Percentiles rank a stretch among this genome's conserved stretches.
phyloP scores from a whole-genome alignment of 2,888 invertebrate genomes.

The Gastrophysa polygoni region DNA sequence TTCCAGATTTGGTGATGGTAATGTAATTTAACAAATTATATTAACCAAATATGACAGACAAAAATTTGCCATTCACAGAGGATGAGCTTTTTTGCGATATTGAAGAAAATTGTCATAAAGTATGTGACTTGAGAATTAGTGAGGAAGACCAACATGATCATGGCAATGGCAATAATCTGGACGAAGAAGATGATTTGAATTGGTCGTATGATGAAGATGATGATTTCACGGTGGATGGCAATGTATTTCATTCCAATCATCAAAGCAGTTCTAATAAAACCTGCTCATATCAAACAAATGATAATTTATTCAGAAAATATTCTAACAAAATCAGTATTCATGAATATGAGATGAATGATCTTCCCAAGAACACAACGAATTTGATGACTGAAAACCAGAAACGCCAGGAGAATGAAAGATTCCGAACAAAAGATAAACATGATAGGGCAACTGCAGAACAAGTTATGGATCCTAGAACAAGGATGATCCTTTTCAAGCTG shows the following conservation, averaged over 20 bases:
- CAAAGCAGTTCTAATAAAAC: constrained; percentile 47
- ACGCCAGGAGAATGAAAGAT: constrained; percentile 72
- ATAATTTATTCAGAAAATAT: constrained; percentile 80
- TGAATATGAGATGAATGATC: constrained; percentile 71
- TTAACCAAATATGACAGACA: background rate
- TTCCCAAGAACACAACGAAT: constrained; percentile 74
- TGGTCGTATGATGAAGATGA: constrained; percentile 32
- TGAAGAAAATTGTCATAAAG: constrained; percentile 30
- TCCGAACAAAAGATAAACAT: constrained; percentile 85
- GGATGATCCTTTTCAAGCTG: constrained; percentile 94
- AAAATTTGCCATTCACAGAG: constrained; percentile 37
- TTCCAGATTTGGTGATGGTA: too few relatives aligned
- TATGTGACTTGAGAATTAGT: constrained; percentile 24
- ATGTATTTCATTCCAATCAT: constrained; percentile 39
- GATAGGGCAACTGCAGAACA: constrained; percentile 96
- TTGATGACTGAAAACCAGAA: constrained; percentile 72
- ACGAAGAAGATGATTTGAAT: constrained; percentile 31
- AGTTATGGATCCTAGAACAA: constrained; percentile 95
- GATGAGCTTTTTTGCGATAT: constrained; percentile 60
- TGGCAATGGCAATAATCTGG: constrained; percentile 28
- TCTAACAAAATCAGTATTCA: constrained; percentile 84
- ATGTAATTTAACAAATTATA: too few relatives aligned
- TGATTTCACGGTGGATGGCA: constrained; percentile 18
- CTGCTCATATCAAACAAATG: constrained; percentile 72
- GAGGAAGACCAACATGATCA: constrained; percentile 25